These are phyloP conservation scores for Frankliniella fusca DNA, from an alignment of 2,888 invertebrate species.

Conservation along the genomic window DNA sequence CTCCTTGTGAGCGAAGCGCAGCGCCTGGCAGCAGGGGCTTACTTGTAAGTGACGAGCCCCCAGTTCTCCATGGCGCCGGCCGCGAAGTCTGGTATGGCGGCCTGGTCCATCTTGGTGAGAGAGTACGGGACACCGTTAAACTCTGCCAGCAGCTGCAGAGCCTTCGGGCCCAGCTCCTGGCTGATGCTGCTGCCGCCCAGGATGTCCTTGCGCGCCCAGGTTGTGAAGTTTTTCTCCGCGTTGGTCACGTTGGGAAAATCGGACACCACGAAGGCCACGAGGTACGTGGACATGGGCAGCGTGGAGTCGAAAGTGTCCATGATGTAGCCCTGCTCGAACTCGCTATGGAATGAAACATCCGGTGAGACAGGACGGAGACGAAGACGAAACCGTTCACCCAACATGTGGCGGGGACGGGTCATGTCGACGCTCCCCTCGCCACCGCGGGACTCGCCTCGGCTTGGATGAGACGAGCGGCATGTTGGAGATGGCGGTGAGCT, in stretches of 20 bases:
- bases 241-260: conserved; percentile 53
- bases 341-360: no score
- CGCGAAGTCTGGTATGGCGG: conserved; percentile 72
- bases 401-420: no score
- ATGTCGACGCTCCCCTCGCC: no score
- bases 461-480: background rate
- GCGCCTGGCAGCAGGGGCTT: conserved; percentile 34
- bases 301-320: background rate
- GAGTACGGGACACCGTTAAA: conserved; percentile 1
- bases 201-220: conserved; percentile 1
- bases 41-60: conserved; percentile 63
- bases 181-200: background rate
- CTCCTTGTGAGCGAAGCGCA: background rate
- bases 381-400: no score
- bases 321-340: background rate
- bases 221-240: background rate
- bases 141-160: background rate
- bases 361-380: no score
- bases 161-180: background rate
- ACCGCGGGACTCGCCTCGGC: no score
- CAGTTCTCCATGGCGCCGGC: conserved; percentile 76
- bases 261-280: conserved; percentile 77
- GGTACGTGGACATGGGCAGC: conserved; percentile 49
- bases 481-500: background rate
- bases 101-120: conserved; percentile 62